Evolutionary conservation across 2,888 invertebrate species (phyloP), one percentile per base, ranked within the genome.

Genomic region (Ophion slaviceki): DNA sequence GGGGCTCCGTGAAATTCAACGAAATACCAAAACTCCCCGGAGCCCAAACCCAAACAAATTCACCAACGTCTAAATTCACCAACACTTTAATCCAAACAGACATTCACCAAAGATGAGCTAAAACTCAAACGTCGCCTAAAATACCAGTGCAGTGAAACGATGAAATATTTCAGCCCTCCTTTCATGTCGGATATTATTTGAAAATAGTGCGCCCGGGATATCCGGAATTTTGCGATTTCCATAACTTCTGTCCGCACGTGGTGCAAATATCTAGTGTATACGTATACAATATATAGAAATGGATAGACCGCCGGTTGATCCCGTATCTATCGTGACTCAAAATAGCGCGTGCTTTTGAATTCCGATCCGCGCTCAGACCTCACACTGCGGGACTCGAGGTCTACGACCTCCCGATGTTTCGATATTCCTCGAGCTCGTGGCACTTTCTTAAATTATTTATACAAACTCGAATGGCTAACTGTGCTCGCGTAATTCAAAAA

Each of bases 351-450:
- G 61, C 72, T 67, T 74, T 79, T 66, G 64, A 7, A 36, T 75
- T 68, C 36, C 24, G 53, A 53, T 64, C 28, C 62, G 53, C 40
- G 62, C 67, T 70, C 62, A n/a, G 68, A 79, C 74, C 79, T 61
- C 67, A 62, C 83, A 53, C 79, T n/a, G 11, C 6, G 28, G 4
- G 24, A 71, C 11, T 40, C 24, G 66, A 64, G 57, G 79, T 70
- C 53, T 53, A 32, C 20, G 62, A 62, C 68, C 76, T 10, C 75
- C 36, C 47, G 68, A 40, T 40, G 8, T 8, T 40, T 40, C 40
- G 40, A 40, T 40, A 81, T 45, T 45, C 62, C 47, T 28, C 70
- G 70, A 53, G 20, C 53, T 81, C 61, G 61, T 47, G 7, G 20
- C 32, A 59, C 59, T 40, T 59, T 40, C 5, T 61, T 61, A 1